Conservation (phyloP, 2,113 vertebrate genomes). For the Empidonax traillii region DNA sequence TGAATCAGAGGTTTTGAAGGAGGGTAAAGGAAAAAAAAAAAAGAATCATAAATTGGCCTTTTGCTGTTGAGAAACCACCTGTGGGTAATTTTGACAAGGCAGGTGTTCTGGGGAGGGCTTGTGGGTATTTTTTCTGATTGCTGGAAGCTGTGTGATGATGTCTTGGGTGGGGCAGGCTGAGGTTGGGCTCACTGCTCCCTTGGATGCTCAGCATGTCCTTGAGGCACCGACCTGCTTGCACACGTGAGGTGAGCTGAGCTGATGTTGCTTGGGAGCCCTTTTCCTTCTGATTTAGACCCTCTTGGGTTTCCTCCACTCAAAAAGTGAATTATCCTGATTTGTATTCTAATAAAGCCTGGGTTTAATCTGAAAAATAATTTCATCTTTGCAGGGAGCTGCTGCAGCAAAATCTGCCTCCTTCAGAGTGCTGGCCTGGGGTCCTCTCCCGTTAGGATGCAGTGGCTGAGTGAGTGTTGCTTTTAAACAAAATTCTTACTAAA, state of each 20-base stretch:
- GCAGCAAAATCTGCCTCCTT: neutral
- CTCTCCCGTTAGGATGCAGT: neutral
- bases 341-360: neutral
- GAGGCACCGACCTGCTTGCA: accelerated
- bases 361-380: neutral
- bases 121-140: neutral
- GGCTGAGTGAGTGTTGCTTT: neutral
- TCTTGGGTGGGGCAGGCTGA: accelerated
- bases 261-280: accelerated
- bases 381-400: neutral
- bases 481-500: neutral
- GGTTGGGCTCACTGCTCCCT: accelerated
- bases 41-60: neutral
- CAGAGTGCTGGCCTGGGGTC: neutral
- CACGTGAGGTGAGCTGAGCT: neutral
- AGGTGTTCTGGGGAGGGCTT: neutral
- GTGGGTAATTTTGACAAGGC: neutral
- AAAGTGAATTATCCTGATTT: neutral
- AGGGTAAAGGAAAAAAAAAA: accelerated
- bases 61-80: neutral
- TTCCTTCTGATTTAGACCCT: neutral
- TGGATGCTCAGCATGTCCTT: accelerated
- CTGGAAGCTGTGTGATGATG: neutral
- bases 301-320: neutral
- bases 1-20: neutral